These are phyloP conservation scores for Procavia capensis DNA, from an alignment of 2,113 vertebrate genomes.

Conservation along the genomic window DNA sequence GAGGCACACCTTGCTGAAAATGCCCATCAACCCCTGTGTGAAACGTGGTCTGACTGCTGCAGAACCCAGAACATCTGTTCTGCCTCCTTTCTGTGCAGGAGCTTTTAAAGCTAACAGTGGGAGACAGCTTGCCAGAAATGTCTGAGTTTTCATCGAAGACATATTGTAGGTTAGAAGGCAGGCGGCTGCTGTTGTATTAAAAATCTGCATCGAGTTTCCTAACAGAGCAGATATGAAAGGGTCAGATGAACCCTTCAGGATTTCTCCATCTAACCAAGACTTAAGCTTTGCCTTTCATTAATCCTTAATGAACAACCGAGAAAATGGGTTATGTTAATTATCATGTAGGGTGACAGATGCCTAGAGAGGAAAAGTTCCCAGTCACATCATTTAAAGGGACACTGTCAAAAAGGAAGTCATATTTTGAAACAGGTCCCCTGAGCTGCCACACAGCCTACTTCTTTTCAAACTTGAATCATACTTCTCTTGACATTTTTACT, in stretches of 20 bases:
- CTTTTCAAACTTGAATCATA: not conserved
- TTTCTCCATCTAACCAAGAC: slow-evolving; percentile 57
- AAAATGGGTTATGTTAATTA: slow-evolving; percentile 70
- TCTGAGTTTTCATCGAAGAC: slow-evolving; percentile 61
- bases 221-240: slow-evolving; percentile 69
- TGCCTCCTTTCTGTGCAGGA: slow-evolving; percentile 1
- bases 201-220: slow-evolving; percentile 63
- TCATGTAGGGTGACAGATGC: slow-evolving; percentile 68
- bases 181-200: not conserved
- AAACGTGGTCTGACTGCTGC: not conserved
- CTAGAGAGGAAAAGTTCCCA: not conserved
- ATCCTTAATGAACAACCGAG: slow-evolving; percentile 77
- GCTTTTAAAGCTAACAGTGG: slow-evolving; percentile 50
- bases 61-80: slow-evolving; percentile 64
- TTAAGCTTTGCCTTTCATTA: slow-evolving; percentile 66
- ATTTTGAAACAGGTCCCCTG: slow-evolving; percentile 46
- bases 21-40: slow-evolving; percentile 39
- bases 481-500: not conserved
- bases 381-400: slow-evolving; percentile 63
- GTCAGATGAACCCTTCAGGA: slow-evolving; percentile 75
- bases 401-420: slow-evolving; percentile 64
- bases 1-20: slow-evolving; percentile 33
- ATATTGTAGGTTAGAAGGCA: slow-evolving; percentile 69
- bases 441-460: slow-evolving; percentile 41
- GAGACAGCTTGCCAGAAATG: slow-evolving; percentile 58